These are phyloP conservation scores for Busseola fusca DNA, from an alignment of 2,888 invertebrate species.

Conservation along the genomic window DNA sequence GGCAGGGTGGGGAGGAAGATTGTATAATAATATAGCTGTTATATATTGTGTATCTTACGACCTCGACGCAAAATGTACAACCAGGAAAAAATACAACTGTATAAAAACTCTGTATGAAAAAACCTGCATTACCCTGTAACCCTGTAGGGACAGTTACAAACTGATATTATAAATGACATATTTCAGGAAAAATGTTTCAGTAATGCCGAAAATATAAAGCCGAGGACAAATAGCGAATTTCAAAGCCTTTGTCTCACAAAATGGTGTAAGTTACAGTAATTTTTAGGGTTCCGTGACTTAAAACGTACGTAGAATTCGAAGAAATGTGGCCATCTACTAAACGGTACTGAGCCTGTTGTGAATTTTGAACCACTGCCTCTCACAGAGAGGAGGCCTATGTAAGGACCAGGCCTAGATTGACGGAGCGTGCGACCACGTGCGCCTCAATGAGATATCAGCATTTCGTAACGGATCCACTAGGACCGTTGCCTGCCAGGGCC, in stretches of 20 bases:
- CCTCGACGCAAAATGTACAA: neutral
- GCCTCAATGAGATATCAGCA: too few species aligned
- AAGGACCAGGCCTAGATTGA: too few species aligned
- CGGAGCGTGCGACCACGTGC: too few species aligned
- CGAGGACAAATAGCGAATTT: slow-evolving; percentile 26
- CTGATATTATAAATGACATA: slow-evolving; percentile 9
- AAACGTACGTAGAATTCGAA: neutral
- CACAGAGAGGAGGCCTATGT: too few species aligned
- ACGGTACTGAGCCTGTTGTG: too few species aligned
- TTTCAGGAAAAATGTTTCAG: slow-evolving; percentile 23
- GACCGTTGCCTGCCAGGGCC: too few species aligned
- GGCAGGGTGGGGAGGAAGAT: too few species aligned
- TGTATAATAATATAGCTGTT: too few species aligned
- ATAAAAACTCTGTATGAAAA: neutral
- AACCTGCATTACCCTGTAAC: too few species aligned
- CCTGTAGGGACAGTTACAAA: neutral
- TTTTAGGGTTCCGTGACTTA: slow-evolving; percentile 28
- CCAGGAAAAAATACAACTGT: neutral
- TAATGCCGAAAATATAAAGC: slow-evolving; percentile 13
- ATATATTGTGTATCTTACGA: neutral
- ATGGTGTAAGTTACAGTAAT: slow-evolving; percentile 21
- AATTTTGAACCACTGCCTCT: too few species aligned
- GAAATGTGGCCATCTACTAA: too few species aligned
- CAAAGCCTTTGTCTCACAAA: slow-evolving; percentile 38
- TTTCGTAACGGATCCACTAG: too few species aligned